Conservation (phyloP, 2,113 vertebrate genomes). For the Fregetta grallaria region DNA sequence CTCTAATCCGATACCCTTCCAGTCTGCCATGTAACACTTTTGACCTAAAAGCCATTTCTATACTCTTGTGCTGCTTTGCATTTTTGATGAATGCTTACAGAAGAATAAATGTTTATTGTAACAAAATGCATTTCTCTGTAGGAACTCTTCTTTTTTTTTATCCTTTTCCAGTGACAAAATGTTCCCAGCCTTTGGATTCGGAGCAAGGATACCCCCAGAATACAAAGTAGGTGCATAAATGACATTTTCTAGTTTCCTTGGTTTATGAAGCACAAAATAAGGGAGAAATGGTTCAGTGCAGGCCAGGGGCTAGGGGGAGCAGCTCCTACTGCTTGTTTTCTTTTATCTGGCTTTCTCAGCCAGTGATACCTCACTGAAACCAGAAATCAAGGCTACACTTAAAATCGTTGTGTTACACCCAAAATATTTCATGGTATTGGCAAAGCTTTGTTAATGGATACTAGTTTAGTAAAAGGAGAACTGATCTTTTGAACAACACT, state of each 20-base stretch:
- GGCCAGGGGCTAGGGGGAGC: background rate
- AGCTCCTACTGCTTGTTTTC: background rate
- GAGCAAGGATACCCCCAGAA: constrained; percentile 93
- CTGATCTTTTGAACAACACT: background rate
- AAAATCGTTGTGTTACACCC: background rate
- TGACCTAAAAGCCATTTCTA: background rate
- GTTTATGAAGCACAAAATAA: background rate
- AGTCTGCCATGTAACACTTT: background rate
- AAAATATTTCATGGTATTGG: background rate
- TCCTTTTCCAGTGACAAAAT: constrained; percentile 92
- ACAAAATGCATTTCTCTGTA: background rate
- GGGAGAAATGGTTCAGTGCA: background rate
- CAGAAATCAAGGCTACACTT: background rate
- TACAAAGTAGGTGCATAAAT: constrained; percentile 84
- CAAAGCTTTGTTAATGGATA: background rate
- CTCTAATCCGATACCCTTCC: background rate
- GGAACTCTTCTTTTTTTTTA: background rate
- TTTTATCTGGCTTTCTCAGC: background rate
- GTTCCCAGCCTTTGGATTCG: constrained; percentile 98
- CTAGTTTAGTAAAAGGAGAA: background rate
- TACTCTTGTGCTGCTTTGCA: background rate
- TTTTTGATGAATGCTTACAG: background rate
- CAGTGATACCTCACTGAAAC: background rate
- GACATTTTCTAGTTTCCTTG: constrained; percentile 4
- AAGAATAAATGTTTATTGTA: background rate